Conservation (phyloP, 1,140 invertebrate genomes). For the Drosophila chauvacae region DNA sequence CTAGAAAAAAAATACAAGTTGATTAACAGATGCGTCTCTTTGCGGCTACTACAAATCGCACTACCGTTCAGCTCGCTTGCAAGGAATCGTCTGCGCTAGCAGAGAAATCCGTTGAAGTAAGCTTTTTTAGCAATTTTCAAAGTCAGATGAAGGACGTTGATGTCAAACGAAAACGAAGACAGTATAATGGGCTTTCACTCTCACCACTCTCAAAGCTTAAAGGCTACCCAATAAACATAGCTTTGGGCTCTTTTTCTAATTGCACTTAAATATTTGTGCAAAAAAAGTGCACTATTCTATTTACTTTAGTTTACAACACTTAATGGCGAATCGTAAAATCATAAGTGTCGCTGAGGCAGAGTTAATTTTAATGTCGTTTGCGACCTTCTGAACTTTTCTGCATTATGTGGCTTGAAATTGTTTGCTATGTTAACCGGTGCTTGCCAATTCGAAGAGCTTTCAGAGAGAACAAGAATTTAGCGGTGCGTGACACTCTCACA, state of each 20-base stretch:
- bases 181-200: conserved; percentile 32
- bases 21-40: neutral
- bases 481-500: conserved; percentile 9
- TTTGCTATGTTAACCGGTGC: neutral
- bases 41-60: conserved; percentile 5
- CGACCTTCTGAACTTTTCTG: neutral
- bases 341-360: neutral
- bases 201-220: conserved; percentile 24
- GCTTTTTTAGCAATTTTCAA: conserved; percentile 53
- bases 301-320: too few species aligned
- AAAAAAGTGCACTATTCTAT: neutral
- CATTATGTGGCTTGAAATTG: neutral
- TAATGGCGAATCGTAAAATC: neutral
- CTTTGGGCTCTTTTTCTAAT: too few species aligned
- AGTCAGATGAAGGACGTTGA: conserved; percentile 76
- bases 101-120: conserved; percentile 48
- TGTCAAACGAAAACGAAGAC: conserved; percentile 47
- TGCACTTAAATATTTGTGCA: neutral
- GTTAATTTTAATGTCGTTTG: neutral
- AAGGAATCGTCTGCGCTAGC: conserved; percentile 70
- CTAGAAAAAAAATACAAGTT: conserved; percentile 46
- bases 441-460: conserved; percentile 8
- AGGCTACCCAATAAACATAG: conserved; percentile 6
- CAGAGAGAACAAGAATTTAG: conserved; percentile 3
- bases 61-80: conserved; percentile 72